Evolutionary conservation across 2,797 vertebrate genomes (phyloP), one percentile per base, ranked within the genome.

Genomic region (Galaxias olidus): DNA sequence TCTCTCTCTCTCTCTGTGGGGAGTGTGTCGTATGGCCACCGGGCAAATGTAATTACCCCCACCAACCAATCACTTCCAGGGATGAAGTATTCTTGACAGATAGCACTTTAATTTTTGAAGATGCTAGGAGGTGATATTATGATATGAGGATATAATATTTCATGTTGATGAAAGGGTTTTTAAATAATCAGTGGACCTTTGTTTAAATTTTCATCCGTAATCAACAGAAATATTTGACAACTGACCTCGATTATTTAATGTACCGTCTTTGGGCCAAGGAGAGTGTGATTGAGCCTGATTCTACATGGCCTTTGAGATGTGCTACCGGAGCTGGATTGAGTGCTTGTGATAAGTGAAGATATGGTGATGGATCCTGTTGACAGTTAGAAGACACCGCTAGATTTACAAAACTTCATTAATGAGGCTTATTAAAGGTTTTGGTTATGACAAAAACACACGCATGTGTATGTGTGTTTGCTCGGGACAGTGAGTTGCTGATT

Each of bases 331-430:
- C 19, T 19, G 58, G 9, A 12, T 12, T 4, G 19, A 11, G 9
- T 7, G 41, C 10, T 20, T 1, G 1, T 40, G 12, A 66, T 13
- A 40, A 9, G 14, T 70, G 52, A 61, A 58, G 48, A 12, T 44
- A 9, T 67, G 50, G 18, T 48, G 49, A 30, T 63, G 9, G 13
- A 9, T 13, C 63, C 18, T 75, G 46, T 81, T 84, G 65, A 71
- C 30, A 9, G 48, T 68, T 56, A 9, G 52, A 64, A 41, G 58
- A 59, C 59, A 54, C 65, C 41, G 69, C 49, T 20, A 41, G 11
- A 76, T 87, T 89, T 84, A 84, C 80, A 77, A 78, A 87, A 87
- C 82, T 84, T 18, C 54, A 52, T 4, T 50, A 81, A 61, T 45
- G 43, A 14, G 55, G n/a, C 14, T 65, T 58, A 66, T 58, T 42